A percentile compares a stretch with the other conserved stretches of the same genome.
phyloP scores from a whole-genome alignment of 2,888 invertebrate genomes.

The Phytoseiulus persimilis region DNA sequence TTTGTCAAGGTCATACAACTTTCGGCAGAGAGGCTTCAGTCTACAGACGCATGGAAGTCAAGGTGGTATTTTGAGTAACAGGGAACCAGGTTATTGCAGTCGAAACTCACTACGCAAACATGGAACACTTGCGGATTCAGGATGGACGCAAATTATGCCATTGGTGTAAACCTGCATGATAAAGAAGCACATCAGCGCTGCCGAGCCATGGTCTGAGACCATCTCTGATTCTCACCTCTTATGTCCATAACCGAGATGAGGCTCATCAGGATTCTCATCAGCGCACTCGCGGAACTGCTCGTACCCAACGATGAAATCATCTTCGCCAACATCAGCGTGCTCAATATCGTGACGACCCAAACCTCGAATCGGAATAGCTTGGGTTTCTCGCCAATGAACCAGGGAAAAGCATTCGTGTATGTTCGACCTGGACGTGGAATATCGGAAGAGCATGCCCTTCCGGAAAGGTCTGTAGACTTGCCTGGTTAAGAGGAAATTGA shows the following conservation, averaged over 20 bases:
- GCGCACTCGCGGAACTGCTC: not conserved
- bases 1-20: not conserved
- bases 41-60: not conserved
- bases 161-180: not conserved
- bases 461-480: not conserved
- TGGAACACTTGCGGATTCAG: not conserved
- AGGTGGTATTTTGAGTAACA: not conserved
- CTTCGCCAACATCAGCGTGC: not conserved
- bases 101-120: not conserved
- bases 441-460: not conserved
- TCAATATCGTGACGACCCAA: not conserved
- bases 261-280: not conserved
- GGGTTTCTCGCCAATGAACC: not conserved
- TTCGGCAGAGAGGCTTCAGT: not conserved
- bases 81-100: not conserved
- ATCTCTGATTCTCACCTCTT: not conserved
- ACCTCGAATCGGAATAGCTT: not conserved
- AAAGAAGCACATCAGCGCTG: not conserved
- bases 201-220: not conserved
- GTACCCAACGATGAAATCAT: not conserved
- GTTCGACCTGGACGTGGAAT: not conserved
- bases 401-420: not conserved
- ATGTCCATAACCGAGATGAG: not conserved
- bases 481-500: no score
- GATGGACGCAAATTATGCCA: not conserved